A percentile compares a stretch with the other conserved stretches of the same genome.
phyloP scores from a whole-genome alignment of 2,888 invertebrate genomes.

The Drosophila mimica region DNA sequence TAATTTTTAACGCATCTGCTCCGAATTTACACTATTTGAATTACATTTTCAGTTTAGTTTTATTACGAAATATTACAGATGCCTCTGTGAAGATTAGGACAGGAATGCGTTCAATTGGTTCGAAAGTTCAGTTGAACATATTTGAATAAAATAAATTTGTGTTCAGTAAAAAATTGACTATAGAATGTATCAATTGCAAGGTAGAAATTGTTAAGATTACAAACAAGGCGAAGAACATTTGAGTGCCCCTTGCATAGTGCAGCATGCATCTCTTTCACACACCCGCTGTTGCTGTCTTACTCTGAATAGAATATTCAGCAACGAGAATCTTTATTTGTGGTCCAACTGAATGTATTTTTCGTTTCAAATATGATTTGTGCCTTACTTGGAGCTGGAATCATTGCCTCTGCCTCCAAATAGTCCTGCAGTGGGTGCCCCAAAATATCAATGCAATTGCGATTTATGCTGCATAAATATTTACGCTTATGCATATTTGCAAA shows the following conservation, averaged over 20 bases:
- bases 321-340: conserved; percentile 40
- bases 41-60: conserved; percentile 1
- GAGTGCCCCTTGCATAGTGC: conserved; percentile 15
- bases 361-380: conserved; percentile 33
- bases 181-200: conserved; percentile 10
- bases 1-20: background rate
- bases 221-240: conserved; percentile 15
- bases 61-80: conserved; percentile 1
- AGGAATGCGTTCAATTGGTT: conserved; percentile 1
- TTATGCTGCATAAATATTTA: conserved; percentile 71
- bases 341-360: conserved; percentile 37
- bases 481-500: conserved; percentile 69
- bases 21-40: background rate
- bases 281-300: background rate
- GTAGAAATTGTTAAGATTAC: background rate
- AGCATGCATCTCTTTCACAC: background rate
- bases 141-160: background rate
- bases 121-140: background rate
- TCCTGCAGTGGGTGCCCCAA: conserved; percentile 9
- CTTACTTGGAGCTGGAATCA: conserved; percentile 19
- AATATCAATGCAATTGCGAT: conserved; percentile 59
- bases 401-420: background rate
- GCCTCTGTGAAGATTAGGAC: background rate
- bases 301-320: conserved; percentile 20
- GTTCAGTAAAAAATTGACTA: conserved; percentile 1